Evolutionary conservation across 2,888 invertebrate species (phyloP).

Genomic region (Orthosia cruda): DNA sequence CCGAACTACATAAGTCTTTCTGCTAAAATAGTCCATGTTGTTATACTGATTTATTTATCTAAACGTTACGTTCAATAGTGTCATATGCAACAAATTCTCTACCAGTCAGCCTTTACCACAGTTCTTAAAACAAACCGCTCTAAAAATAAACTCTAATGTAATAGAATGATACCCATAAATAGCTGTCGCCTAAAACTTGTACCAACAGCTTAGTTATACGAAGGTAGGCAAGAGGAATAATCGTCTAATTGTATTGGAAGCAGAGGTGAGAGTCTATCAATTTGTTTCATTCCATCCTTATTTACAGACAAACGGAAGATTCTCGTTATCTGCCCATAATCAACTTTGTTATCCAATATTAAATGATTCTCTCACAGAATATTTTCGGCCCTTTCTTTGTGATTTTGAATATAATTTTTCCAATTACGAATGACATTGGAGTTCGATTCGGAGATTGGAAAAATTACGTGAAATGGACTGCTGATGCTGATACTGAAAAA

Average conservation of each 20-base stretch:
- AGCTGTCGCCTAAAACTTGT: conserved; percentile 46
- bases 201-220: conserved; percentile 73
- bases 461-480: background rate
- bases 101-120: no score
- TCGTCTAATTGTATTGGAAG: conserved; percentile 84
- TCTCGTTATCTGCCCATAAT: conserved; percentile 57
- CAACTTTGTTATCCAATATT: conserved; percentile 50
- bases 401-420: conserved; percentile 40
- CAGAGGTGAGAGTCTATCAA: conserved; percentile 75
- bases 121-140: no score
- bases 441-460: background rate
- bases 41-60: no score
- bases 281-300: conserved; percentile 76
- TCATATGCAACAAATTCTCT: no score
- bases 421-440: conserved; percentile 41
- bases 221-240: conserved; percentile 83
- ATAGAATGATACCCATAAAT: background rate
- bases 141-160: background rate
- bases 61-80: no score
- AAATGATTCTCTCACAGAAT: conserved; percentile 29
- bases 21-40: no score
- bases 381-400: conserved; percentile 20
- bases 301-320: conserved; percentile 65
- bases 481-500: conserved; percentile 8
- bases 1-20: no score